Evolutionary conservation across 2,888 invertebrate genomes (phyloP).

Genomic region (Lycophotia porphyrea): DNA sequence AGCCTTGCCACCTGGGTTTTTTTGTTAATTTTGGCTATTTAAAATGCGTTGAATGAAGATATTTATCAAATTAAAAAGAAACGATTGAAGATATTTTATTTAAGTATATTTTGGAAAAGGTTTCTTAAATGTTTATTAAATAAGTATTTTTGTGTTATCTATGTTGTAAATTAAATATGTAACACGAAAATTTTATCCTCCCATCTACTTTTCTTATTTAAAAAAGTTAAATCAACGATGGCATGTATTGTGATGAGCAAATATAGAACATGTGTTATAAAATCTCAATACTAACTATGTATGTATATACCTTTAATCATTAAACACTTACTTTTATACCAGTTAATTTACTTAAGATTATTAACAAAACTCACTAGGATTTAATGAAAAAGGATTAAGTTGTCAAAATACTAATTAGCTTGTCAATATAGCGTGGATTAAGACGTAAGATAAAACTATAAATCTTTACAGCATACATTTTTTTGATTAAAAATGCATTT

Average conservation of each 20-base stretch:
- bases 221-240: conserved; percentile 10
- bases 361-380: background rate
- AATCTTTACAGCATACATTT: background rate
- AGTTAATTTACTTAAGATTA: background rate
- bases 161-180: conserved; percentile 16
- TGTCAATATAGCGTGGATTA: background rate
- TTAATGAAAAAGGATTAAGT: background rate
- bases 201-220: conserved; percentile 7
- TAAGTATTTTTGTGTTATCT: background rate
- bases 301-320: background rate
- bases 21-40: conserved; percentile 60
- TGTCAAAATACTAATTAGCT: background rate
- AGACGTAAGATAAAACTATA: background rate
- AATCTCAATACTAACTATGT: conserved; percentile 7
- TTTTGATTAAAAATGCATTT: background rate
- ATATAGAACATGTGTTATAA: background rate
- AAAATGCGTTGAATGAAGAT: conserved; percentile 52
- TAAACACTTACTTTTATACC: conserved; percentile 4
- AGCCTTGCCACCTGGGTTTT: conserved; percentile 60
- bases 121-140: background rate
- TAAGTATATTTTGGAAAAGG: too few species aligned
- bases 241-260: conserved; percentile 9
- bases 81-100: background rate
- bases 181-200: conserved; percentile 18
- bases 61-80: conserved; percentile 38